Evolutionary conservation across 2,888 invertebrate genomes (phyloP).

Genomic region (Ariolimax columbianus): DNA sequence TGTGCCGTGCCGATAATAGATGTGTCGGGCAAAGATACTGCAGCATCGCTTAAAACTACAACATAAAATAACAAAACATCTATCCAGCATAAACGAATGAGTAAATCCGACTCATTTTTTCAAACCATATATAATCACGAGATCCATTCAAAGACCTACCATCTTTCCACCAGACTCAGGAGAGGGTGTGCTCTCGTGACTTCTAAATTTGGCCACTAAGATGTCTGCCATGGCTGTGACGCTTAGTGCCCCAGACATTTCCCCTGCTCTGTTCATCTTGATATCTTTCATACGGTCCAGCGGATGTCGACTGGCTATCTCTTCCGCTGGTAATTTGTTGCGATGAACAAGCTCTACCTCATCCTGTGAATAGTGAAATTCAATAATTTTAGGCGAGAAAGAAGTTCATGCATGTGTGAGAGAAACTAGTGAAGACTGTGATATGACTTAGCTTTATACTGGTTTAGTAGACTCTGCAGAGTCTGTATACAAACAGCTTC

Average conservation of each 20-base stretch:
- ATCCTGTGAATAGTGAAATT: neutral
- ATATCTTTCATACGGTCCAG: conserved; percentile 49
- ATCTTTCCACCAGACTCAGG: conserved; percentile 60
- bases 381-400: neutral
- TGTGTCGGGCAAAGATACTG: too few relatives aligned
- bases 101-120: too few relatives aligned
- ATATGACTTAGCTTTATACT: too few relatives aligned
- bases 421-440: neutral
- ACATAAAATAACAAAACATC: too few relatives aligned
- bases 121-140: too few relatives aligned
- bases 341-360: conserved; percentile 62
- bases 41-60: too few relatives aligned
- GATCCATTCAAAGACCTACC: conserved; percentile 54
- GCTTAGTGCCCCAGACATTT: conserved; percentile 59
- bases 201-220: conserved; percentile 70
- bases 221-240: conserved; percentile 74
- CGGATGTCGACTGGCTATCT: conserved; percentile 67
- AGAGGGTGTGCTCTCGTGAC: conserved; percentile 61
- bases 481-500: too few relatives aligned
- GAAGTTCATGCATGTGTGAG: neutral
- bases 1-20: too few relatives aligned
- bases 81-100: too few relatives aligned
- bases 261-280: conserved; percentile 30
- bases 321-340: conserved; percentile 70
- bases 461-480: too few relatives aligned